phyloP scores from a whole-genome alignment of 2,888 invertebrate genomes.

The Acanthosepion esculentum region DNA sequence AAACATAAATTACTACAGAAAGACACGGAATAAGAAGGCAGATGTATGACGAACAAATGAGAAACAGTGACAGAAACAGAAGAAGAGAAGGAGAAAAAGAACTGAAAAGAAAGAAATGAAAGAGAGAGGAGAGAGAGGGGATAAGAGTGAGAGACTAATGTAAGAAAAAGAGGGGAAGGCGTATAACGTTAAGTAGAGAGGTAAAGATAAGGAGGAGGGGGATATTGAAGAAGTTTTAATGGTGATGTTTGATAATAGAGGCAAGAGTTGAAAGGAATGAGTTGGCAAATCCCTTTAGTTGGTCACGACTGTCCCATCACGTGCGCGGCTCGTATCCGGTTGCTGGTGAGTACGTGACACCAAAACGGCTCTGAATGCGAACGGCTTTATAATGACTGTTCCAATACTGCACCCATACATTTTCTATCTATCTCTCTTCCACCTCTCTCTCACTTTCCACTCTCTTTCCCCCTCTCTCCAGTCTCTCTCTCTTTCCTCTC shows the following conservation, averaged over 20 bases:
- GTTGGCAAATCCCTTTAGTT: not conserved
- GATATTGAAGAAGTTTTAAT: not conserved
- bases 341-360: constrained; percentile 18
- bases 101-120: too few relatives aligned
- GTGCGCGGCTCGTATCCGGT: constrained; percentile 12
- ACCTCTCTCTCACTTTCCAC: not conserved
- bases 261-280: constrained; percentile 7
- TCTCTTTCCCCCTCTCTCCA: not conserved
- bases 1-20: too few relatives aligned
- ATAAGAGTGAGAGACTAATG: not conserved
- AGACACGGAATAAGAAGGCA: too few relatives aligned
- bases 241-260: not conserved
- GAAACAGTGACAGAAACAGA: too few relatives aligned
- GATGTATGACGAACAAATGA: too few relatives aligned
- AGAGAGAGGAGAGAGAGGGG: too few relatives aligned
- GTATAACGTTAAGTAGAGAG: not conserved
- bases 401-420: not conserved
- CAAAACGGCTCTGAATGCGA: not conserved
- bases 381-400: not conserved
- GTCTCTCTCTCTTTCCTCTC: not conserved
- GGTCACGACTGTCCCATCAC: constrained; percentile 18
- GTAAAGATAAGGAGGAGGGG: not conserved
- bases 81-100: too few relatives aligned
- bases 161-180: too few relatives aligned
- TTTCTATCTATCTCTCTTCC: not conserved